Percentiles rank a stretch among this genome's conserved stretches.
Conservation (phyloP, 2,113 vertebrate genomes). For the Sceloporus tristichus region DNA sequence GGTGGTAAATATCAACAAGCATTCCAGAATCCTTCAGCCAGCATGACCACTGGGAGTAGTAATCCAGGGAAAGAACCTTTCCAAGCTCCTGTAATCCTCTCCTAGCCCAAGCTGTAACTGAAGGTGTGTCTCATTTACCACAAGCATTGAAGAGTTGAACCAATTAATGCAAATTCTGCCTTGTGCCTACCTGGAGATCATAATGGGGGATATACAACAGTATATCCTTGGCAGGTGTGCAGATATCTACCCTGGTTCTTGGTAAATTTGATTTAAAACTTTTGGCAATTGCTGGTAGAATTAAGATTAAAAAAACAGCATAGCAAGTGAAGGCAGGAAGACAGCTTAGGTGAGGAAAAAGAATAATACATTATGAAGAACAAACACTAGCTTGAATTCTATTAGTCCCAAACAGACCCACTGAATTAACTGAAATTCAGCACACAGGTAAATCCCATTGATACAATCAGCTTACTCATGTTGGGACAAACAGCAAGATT, state of each 20-base stretch:
- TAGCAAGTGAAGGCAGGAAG: not conserved
- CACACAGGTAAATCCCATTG: too few relatives aligned
- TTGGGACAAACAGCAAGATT: too few relatives aligned
- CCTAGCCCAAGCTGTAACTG: not conserved
- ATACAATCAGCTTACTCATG: too few relatives aligned
- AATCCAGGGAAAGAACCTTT: too few relatives aligned
- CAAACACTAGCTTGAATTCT: not conserved
- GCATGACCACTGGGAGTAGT: too few relatives aligned
- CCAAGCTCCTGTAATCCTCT: not conserved
- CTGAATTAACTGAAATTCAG: too few relatives aligned
- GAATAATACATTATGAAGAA: not conserved
- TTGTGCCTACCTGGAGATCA: not conserved
- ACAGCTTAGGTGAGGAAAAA: not conserved
- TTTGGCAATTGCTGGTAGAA: not conserved
- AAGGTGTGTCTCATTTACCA: not conserved
- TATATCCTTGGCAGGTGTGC: not conserved
- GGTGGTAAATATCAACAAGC: too few relatives aligned
- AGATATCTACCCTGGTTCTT: not conserved
- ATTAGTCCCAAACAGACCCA: too few relatives aligned
- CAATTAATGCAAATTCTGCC: slow-evolving; percentile 6
- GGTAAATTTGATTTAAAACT: slow-evolving; percentile 4
- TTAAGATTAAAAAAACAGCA: not conserved
- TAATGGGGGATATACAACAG: not conserved
- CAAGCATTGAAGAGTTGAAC: not conserved
- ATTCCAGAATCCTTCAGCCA: too few relatives aligned